Conservation (phyloP, 2,113 vertebrate species). For the Anhinga rufa region DNA sequence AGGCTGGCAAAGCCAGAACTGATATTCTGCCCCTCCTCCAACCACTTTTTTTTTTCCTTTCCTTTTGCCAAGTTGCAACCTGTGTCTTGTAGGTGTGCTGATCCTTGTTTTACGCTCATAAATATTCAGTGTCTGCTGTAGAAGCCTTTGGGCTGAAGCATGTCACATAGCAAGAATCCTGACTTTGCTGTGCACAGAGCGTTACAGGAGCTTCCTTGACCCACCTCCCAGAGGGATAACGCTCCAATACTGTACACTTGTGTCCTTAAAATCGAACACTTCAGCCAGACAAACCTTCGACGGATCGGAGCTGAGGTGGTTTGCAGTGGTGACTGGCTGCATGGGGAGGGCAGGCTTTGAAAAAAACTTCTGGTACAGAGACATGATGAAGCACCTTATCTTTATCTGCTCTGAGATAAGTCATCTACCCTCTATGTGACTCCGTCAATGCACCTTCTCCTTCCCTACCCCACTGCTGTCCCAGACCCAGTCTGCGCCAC, state of each 20-base stretch:
- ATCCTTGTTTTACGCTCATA: constrained; percentile 31
- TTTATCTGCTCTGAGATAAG: neutral
- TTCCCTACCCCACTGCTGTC: neutral
- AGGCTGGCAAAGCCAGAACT: neutral
- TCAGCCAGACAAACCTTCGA: neutral
- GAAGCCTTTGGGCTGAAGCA: neutral
- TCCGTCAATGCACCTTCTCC: neutral
- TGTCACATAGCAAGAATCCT: neutral
- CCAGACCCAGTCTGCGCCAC: neutral
- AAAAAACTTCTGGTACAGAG: neutral
- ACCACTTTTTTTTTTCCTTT: neutral
- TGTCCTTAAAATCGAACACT: neutral
- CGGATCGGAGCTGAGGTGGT: neutral
- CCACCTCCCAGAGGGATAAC: neutral
- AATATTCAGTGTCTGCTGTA: constrained; percentile 34
- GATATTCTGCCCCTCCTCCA: neutral
- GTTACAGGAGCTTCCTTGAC: neutral
- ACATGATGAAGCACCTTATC: neutral
- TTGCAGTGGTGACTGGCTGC: neutral
- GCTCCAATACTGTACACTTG: neutral
- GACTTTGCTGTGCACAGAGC: neutral
- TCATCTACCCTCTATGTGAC: rapidly evolving
- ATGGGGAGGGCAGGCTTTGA: neutral
- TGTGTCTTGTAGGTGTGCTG: constrained; percentile 3
- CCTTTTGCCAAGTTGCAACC: neutral